These are phyloP conservation scores for Cisticola juncidis DNA, from an alignment of 2,113 vertebrate species.

Conservation along the genomic window DNA sequence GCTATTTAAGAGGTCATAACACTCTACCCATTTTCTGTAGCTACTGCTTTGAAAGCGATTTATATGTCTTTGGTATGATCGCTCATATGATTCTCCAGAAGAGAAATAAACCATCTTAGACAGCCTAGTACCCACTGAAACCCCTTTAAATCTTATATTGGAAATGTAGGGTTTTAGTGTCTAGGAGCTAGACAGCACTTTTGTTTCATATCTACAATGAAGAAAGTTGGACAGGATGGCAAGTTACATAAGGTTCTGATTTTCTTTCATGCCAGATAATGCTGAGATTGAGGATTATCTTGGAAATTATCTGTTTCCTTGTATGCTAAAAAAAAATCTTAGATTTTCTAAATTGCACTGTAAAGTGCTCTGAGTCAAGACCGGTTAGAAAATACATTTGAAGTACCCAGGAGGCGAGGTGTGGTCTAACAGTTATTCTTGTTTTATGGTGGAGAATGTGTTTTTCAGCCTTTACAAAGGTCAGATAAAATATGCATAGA, in stretches of 20 bases:
- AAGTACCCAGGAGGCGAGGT: not conserved
- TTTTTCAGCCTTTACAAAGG: conserved; percentile 46
- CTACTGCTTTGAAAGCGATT: not conserved
- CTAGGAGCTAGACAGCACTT: not conserved
- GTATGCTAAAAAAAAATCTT: not conserved
- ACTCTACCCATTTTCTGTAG: not conserved
- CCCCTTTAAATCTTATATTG: not conserved
- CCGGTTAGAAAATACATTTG: not conserved
- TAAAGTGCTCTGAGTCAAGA: not conserved
- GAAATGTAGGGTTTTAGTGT: not conserved
- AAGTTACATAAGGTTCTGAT: not conserved
- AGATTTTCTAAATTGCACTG: not conserved
- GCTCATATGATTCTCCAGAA: not conserved
- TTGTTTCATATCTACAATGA: not conserved
- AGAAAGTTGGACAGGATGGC: not conserved
- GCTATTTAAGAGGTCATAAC: not conserved
- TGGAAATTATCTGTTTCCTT: not conserved
- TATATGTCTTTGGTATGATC: not conserved
- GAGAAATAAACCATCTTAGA: not conserved
- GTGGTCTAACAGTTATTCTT: not conserved
- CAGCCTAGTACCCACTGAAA: not conserved
- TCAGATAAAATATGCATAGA: conserved; percentile 46
- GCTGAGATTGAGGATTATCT: not conserved
- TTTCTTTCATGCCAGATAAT: not conserved
- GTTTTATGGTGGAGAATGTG: not conserved